Base-by-base conservation (phyloP, 2,797 vertebrate species). In the Masticophis lateralis region DNA sequence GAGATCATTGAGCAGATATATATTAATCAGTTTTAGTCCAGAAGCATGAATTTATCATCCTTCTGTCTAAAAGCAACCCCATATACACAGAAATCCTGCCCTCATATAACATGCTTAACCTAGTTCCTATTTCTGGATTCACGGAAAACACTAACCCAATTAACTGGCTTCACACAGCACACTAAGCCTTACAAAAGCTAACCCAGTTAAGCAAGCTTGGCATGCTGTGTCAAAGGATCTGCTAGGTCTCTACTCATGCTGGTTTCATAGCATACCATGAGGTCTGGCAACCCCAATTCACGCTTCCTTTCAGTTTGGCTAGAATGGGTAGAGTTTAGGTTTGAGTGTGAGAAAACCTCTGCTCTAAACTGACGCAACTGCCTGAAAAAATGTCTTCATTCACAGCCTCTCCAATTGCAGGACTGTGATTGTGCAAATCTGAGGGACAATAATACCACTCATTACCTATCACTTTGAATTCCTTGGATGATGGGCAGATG, bases 401-500 rank as follows among this genome's bases (percentile, higher is more conserved):
- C 32, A 57, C 47, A 86, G 32, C 14, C 13, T 18, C 4, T 63
- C 22, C 43, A 74, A 27, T 32, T 86, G 16, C 37, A 90, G 14
- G n/a, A 53, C 61, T 27, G 87, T 83, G 20, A 47, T 74, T 87
- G 55, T 43, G 74, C 25, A 59, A 59, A 90, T 56, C 22, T 43
- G 37, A 88, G 13, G 86, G 56, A 22, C 13, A 63, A 87, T 60
- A 93, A 91, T 59, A 13, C 2, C 59, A 61, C 32, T 53, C 2
- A n/a, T 18, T 79, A 47, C 20, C 74, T 25, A 56, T 53, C 74
- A 69, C 20, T 66, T 32, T 86, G 59, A 87, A 90, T 55, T 87
- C 37, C 11, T 91, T 56, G 51, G 51, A 83, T 83, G 10, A 88
- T 5, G 95, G 94, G 92, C 18, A 92, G 92, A 95, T 93, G 94